Conservation (phyloP, 2,797 vertebrate species). For the Dermochelys coriacea region DNA sequence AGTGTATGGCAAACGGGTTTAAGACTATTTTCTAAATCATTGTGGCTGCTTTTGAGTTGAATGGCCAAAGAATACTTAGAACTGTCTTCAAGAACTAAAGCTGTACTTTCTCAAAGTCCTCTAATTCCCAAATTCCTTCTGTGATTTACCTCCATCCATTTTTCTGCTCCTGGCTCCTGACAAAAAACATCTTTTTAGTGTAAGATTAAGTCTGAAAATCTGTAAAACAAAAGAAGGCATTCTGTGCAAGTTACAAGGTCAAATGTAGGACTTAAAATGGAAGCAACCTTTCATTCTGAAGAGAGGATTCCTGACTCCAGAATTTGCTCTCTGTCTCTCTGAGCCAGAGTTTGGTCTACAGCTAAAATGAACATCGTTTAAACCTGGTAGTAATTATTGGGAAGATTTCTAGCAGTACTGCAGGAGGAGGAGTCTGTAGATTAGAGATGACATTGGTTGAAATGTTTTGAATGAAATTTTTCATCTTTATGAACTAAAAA, state of each 20-base stretch:
- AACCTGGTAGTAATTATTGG: background rate
- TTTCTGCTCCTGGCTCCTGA: too few relatives aligned
- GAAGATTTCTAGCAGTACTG: too few relatives aligned
- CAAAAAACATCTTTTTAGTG: too few relatives aligned
- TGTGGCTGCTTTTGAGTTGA: background rate
- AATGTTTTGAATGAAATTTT: too few relatives aligned
- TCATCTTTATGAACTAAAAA: too few relatives aligned
- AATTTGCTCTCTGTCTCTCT: background rate
- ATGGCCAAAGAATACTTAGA: background rate
- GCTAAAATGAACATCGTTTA: too few relatives aligned
- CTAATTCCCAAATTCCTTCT: background rate
- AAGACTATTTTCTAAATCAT: too few relatives aligned
- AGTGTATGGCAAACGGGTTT: background rate
- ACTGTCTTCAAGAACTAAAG: too few relatives aligned
- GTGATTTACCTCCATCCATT: too few relatives aligned
- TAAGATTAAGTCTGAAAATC: background rate
- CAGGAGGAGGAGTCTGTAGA: too few relatives aligned
- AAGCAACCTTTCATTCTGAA: background rate
- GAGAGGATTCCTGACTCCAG: background rate
- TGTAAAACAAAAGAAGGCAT: background rate
- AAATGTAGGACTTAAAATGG: background rate
- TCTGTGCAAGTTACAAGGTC: background rate
- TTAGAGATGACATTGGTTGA: too few relatives aligned
- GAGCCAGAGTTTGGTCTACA: too few relatives aligned
- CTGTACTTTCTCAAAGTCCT: background rate